Evolutionary conservation across 2,113 vertebrate genomes (phyloP).

Genomic region (Notothenia coriiceps): DNA sequence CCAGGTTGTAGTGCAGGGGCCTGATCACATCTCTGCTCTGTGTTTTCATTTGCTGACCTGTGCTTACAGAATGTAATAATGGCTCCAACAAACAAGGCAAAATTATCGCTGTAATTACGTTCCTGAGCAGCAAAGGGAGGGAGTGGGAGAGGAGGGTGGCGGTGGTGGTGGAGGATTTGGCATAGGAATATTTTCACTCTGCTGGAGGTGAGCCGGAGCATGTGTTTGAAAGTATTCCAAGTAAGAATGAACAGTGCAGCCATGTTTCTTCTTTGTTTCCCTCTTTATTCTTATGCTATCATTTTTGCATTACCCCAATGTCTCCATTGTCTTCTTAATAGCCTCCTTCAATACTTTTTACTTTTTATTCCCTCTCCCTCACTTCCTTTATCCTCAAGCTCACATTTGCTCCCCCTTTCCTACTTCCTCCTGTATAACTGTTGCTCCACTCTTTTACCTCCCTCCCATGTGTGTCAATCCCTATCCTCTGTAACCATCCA

Average conservation of each 20-base stretch:
- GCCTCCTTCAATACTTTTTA: not conserved
- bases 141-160: constrained; percentile 28
- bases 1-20: constrained; percentile 2
- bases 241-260: constrained; percentile 15
- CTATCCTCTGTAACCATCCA: constrained; percentile 54
- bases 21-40: constrained; percentile 23
- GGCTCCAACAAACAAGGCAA: constrained; percentile 61
- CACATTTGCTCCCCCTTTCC: constrained; percentile 8
- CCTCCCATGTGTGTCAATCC: constrained; percentile 54
- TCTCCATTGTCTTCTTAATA: not conserved
- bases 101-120: constrained; percentile 71
- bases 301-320: not conserved
- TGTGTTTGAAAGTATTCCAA: constrained; percentile 21
- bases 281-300: constrained; percentile 2
- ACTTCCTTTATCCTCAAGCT: not conserved
- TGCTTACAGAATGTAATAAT: constrained; percentile 46
- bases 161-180: constrained; percentile 43
- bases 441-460: constrained; percentile 39
- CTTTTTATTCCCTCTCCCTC: not conserved
- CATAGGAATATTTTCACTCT: constrained; percentile 36
- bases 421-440: constrained; percentile 4
- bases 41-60: constrained; percentile 63
- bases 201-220: constrained; percentile 51
- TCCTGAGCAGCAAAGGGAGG: constrained; percentile 40
- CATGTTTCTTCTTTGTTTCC: constrained; percentile 6